These are phyloP conservation scores for Gephyroberyx darwinii DNA, from an alignment of 2,797 vertebrate genomes.

Conservation along the genomic window DNA sequence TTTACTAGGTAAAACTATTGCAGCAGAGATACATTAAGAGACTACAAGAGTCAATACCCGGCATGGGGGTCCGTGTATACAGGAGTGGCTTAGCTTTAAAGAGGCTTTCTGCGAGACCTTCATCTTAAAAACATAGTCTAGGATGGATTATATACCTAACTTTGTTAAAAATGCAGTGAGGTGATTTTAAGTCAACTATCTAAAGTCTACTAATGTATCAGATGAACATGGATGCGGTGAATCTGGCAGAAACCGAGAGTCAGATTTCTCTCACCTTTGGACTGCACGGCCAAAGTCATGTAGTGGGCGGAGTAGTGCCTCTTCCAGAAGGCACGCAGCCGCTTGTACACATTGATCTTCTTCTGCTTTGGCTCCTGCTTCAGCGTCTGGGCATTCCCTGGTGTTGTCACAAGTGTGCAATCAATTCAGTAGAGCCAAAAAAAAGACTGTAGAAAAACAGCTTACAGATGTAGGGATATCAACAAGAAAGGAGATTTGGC, in stretches of 20 bases:
- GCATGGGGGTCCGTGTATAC: no score
- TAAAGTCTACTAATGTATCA: conserved; percentile 23
- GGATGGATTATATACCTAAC: not conserved
- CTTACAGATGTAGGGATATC: conserved; percentile 33
- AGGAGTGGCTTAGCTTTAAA: no score
- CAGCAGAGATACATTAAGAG: not conserved
- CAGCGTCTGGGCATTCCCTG: conserved; percentile 93
- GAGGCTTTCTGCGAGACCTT: no score
- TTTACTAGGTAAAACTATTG: not conserved
- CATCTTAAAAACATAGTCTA: not conserved
- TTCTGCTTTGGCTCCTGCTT: conserved; percentile 91
- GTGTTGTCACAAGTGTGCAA: conserved; percentile 39
- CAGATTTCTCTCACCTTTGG: conserved; percentile 86
- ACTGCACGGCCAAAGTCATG: conserved; percentile 96
- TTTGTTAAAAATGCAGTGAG: conserved; percentile 27
- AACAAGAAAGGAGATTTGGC: conserved; percentile 39
- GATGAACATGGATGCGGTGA: conserved; percentile 49
- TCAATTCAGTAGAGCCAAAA: conserved; percentile 39
- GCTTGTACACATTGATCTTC: conserved; percentile 92
- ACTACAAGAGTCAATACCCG: no score
- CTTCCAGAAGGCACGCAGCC: conserved; percentile 94
- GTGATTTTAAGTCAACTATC: conserved; percentile 49
- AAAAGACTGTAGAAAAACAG: conserved; percentile 6
- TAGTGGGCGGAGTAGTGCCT: conserved; percentile 94
- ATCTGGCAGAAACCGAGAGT: conserved; percentile 3